A percentile compares a stretch with the other conserved stretches of the same genome.
Evolutionary conservation across 2,113 vertebrate species (phyloP).

Genomic region (Chauna torquata): DNA sequence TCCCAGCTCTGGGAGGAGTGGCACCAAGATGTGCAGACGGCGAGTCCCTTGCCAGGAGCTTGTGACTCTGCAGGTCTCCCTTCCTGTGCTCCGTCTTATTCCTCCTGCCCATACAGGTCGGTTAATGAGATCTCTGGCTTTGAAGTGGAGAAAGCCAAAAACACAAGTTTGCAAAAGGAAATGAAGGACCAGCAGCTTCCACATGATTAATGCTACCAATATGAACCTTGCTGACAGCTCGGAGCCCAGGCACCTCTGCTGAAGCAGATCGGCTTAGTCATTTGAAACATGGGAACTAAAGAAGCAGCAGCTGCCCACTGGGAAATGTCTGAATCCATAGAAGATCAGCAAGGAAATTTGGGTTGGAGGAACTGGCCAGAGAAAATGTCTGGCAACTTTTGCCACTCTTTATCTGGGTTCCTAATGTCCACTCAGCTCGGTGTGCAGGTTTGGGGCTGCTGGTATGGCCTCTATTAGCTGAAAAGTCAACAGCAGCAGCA

Average conservation of each 20-base stretch:
- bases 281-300: neutral
- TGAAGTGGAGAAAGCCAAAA: neutral
- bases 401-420: neutral
- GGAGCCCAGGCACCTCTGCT: neutral
- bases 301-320: neutral
- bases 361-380: neutral
- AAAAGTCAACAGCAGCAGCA: neutral
- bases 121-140: neutral
- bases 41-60: neutral
- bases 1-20: fast-evolving
- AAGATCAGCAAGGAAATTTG: neutral
- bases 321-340: neutral
- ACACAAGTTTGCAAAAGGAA: neutral
- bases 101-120: neutral
- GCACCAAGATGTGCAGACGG: neutral
- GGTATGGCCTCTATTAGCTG: neutral
- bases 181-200: neutral
- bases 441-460: neutral
- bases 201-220: neutral
- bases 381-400: neutral
- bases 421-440: neutral
- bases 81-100: fast-evolving
- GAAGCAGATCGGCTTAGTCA: neutral
- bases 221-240: neutral
- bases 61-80: neutral